Percentiles rank a stretch among this genome's conserved stretches.
Evolutionary conservation across 2,888 invertebrate species (phyloP).

Genomic region (Coenonympha arcania): DNA sequence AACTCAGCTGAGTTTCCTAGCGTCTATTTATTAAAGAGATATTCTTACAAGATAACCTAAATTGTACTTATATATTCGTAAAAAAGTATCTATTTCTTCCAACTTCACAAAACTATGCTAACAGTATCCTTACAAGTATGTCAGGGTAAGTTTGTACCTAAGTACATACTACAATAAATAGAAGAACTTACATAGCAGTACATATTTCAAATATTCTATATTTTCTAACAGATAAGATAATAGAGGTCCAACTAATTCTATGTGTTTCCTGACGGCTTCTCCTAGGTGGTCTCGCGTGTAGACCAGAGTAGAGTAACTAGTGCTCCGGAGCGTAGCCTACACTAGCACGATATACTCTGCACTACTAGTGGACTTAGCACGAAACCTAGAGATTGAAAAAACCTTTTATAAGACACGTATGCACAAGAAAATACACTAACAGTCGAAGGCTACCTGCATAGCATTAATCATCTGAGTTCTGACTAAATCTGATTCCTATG

Average conservation of each 20-base stretch:
- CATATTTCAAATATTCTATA: slow-evolving; percentile 59
- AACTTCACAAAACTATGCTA: slow-evolving; percentile 55
- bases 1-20: slow-evolving; percentile 54
- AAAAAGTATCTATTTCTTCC: slow-evolving; percentile 48
- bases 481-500: slow-evolving; percentile 43
- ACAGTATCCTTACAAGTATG: slow-evolving; percentile 62
- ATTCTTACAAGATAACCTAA: slow-evolving; percentile 61
- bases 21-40: slow-evolving; percentile 53
- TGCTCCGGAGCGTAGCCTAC: slow-evolving; percentile 75
- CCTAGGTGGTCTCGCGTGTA: slow-evolving; percentile 68
- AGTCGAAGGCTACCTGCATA: slow-evolving; percentile 59
- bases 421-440: slow-evolving; percentile 45
- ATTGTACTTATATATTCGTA: slow-evolving; percentile 66
- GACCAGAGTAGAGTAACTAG: slow-evolving; percentile 71
- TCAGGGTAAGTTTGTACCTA: slow-evolving; percentile 68
- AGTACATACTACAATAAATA: slow-evolving; percentile 74
- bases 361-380: slow-evolving; percentile 75
- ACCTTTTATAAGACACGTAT: slow-evolving; percentile 57
- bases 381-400: slow-evolving; percentile 75
- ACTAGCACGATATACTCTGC: slow-evolving; percentile 71
- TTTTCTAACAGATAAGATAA: slow-evolving; percentile 55
- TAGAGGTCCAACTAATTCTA: slow-evolving; percentile 63
- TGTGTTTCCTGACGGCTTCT: slow-evolving; percentile 68
- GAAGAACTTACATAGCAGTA: slow-evolving; percentile 70
- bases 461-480: slow-evolving; percentile 65